Evolutionary conservation across 2,888 invertebrate genomes (phyloP).

Genomic region (Unio pictorum): DNA sequence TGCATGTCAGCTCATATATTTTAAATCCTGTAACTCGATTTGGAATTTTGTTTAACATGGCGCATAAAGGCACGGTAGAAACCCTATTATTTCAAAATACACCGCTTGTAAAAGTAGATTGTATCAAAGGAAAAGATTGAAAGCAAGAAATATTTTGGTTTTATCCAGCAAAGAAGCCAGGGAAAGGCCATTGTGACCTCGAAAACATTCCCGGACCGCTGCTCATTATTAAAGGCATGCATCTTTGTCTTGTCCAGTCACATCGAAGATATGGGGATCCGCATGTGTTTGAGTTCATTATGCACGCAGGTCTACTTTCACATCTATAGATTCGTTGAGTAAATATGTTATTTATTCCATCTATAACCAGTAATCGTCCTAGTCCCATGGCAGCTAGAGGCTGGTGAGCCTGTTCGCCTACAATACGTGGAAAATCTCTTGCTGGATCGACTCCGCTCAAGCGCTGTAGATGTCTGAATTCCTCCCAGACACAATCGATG

Average conservation of each 20-base stretch:
- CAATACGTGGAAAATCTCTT: constrained; percentile 48
- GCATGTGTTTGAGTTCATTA: constrained; percentile 39
- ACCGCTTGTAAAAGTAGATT: too few relatives aligned
- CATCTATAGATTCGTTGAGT: constrained; percentile 45
- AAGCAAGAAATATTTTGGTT: too few relatives aligned
- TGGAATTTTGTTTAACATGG: too few relatives aligned
- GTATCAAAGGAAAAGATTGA: too few relatives aligned
- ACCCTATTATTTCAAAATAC: too few relatives aligned
- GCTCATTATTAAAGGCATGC: constrained; percentile 50
- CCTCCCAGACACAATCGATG: constrained; percentile 60
- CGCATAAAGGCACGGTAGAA: too few relatives aligned
- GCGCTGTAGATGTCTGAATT: constrained; percentile 50
- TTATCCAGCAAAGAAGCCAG: too few relatives aligned
- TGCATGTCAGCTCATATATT: too few relatives aligned
- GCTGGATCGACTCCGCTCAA: constrained; percentile 42
- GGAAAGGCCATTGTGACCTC: too few relatives aligned
- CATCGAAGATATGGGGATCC: constrained; percentile 53
- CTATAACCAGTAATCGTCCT: constrained; percentile 48
- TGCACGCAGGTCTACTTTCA: constrained; percentile 40
- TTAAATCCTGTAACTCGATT: too few relatives aligned
- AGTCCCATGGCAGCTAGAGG: constrained; percentile 51
- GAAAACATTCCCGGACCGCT: background rate
- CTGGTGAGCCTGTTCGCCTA: constrained; percentile 43
- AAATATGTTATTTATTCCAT: constrained; percentile 51
- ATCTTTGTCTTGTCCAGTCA: constrained; percentile 45